Evolutionary conservation across 2,888 invertebrate species (phyloP).

Genomic region (Meghimatium bilineatum): DNA sequence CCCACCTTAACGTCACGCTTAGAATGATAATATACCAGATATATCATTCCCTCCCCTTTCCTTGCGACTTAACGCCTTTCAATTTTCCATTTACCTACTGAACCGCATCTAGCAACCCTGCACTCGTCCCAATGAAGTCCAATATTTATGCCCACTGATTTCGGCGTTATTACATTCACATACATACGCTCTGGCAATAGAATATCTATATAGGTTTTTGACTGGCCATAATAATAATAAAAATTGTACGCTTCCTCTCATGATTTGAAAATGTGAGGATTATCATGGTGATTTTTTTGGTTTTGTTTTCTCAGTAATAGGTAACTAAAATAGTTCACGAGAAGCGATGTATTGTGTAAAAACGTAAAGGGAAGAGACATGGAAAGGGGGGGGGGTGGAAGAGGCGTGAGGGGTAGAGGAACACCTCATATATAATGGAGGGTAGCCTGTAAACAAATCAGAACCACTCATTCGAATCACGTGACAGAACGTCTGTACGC

Average conservation of each 20-base stretch:
- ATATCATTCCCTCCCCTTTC: neutral
- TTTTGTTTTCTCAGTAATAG: neutral
- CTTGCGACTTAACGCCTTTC: no score
- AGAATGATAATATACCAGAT: neutral
- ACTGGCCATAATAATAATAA: no score
- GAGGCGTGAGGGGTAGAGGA: neutral
- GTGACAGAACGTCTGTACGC: slow-evolving; percentile 27
- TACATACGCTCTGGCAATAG: neutral
- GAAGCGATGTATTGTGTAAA: no score
- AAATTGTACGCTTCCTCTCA: no score
- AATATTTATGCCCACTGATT: neutral
- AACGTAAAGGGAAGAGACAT: neutral
- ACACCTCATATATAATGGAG: slow-evolving; percentile 9
- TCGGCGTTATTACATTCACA: neutral
- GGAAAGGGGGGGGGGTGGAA: neutral
- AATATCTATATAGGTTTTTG: neutral
- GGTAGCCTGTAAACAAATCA: slow-evolving; percentile 24
- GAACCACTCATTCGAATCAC: slow-evolving; percentile 28
- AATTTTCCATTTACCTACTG: neutral
- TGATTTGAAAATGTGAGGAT: no score
- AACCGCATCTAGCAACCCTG: neutral
- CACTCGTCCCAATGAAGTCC: neutral
- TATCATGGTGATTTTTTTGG: no score
- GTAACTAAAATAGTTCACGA: slow-evolving; percentile 2
- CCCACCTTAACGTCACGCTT: neutral